Evolutionary conservation across 2,888 invertebrate genomes (phyloP).

Genomic region (Prosopocoilus inquinatus): DNA sequence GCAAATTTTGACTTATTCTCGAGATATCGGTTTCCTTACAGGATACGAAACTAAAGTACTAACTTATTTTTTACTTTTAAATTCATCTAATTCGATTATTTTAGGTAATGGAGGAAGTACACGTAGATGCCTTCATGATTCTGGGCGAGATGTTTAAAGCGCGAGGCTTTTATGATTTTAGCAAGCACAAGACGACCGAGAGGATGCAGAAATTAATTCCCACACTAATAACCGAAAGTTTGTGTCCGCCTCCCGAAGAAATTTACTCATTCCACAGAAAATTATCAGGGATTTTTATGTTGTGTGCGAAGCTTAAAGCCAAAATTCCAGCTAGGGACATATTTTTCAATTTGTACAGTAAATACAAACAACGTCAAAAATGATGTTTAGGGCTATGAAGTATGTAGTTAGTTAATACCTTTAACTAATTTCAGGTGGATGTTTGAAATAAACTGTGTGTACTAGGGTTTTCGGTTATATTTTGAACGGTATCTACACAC

Average conservation of each 20-base stretch:
- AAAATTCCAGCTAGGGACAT: constrained; percentile 79
- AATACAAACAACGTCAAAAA: constrained; percentile 54
- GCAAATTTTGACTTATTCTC: constrained; percentile 75
- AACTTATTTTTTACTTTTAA: neutral
- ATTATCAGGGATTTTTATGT: constrained; percentile 89
- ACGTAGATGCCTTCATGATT: constrained; percentile 95
- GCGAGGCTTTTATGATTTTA: constrained; percentile 84
- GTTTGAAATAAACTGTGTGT: too few species aligned
- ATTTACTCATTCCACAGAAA: constrained; percentile 97
- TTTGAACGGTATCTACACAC: too few species aligned
- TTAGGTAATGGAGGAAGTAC: constrained; percentile 88
- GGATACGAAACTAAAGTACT: constrained; percentile 93
- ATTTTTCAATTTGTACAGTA: constrained; percentile 75
- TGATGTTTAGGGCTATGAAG: neutral
- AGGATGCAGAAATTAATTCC: constrained; percentile 84
- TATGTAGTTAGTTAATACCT: too few species aligned
- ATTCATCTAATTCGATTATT: constrained; percentile 34
- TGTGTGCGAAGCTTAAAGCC: constrained; percentile 84
- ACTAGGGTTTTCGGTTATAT: too few species aligned
- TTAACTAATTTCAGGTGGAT: too few species aligned
- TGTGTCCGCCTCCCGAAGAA: constrained; percentile 98
- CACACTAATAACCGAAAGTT: constrained; percentile 87
- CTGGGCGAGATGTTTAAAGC: constrained; percentile 90
- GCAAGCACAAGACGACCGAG: constrained; percentile 77
- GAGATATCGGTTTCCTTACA: constrained; percentile 91